Conservation (phyloP, 2,113 vertebrate genomes). For the Poecilia latipinna region DNA sequence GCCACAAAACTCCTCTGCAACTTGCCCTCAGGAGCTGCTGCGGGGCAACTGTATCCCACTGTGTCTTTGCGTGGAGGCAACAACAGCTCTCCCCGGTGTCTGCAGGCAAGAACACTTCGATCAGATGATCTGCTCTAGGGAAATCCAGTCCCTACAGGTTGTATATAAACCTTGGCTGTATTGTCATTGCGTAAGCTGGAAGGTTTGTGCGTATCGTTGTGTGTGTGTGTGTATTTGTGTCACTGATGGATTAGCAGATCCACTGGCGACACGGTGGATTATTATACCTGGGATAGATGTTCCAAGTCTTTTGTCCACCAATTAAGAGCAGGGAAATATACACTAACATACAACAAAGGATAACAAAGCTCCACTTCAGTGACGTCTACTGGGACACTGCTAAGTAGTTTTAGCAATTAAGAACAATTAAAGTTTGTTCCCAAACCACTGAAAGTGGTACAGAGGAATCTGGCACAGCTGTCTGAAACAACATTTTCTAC, state of each 20-base stretch:
- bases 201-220: slow-evolving; percentile 36
- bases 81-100: slow-evolving; percentile 40
- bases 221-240: slow-evolving; percentile 57
- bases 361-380: slow-evolving; percentile 15
- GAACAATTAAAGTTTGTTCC: slow-evolving; percentile 12
- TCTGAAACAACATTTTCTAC: neutral
- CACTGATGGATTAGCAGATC: slow-evolving; percentile 63
- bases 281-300: slow-evolving; percentile 44
- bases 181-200: slow-evolving; percentile 69
- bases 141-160: slow-evolving; percentile 17
- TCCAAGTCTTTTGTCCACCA: neutral
- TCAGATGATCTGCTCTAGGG: slow-evolving; percentile 20
- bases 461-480: neutral
- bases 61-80: slow-evolving; percentile 15
- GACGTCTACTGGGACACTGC: slow-evolving; percentile 30
- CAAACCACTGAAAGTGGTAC: neutral
- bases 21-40: slow-evolving; percentile 31
- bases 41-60: slow-evolving; percentile 44
- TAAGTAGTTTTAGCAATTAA: slow-evolving; percentile 28
- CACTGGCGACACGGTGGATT: slow-evolving; percentile 39
- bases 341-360: slow-evolving; percentile 8
- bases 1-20: slow-evolving; percentile 12
- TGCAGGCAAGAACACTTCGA: slow-evolving; percentile 30
- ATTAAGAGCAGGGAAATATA: neutral
- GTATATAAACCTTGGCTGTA: slow-evolving; percentile 64